Percentiles rank a stretch among this genome's conserved stretches.
phyloP scores from a whole-genome alignment of 1,140 invertebrate genomes.

The Laupala kohalensis region DNA sequence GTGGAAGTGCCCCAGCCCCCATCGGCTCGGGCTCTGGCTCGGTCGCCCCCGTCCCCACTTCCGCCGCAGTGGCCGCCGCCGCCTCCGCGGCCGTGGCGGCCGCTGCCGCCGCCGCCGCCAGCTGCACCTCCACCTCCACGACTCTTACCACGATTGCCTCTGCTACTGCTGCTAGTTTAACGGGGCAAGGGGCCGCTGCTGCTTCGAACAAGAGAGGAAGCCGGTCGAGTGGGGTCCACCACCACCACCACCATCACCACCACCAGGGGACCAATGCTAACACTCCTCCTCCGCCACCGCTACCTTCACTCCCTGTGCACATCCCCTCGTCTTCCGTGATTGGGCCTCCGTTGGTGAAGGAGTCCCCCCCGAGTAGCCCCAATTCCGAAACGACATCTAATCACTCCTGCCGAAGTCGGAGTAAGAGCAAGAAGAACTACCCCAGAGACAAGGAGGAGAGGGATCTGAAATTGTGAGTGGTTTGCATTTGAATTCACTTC shows the following conservation, averaged over 20 bases:
- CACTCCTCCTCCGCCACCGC: neutral
- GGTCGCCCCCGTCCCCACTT: neutral
- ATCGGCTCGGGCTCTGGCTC: too few relatives aligned
- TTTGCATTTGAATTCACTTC: neutral
- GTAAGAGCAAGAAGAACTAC: conserved; percentile 37
- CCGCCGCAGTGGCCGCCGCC: too few relatives aligned
- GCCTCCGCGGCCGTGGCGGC: neutral
- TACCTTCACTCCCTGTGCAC: neutral
- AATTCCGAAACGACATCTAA: conserved; percentile 37
- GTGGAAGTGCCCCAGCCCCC: too few relatives aligned
- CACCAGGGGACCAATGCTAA: neutral
- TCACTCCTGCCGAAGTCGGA: conserved; percentile 27
- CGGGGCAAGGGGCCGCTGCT: neutral
- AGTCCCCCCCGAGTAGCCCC: conserved; percentile 52
- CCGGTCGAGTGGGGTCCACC: neutral
- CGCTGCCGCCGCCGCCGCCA: neutral
- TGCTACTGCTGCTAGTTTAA: conserved; percentile 1
- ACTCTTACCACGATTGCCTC: conserved; percentile 12
- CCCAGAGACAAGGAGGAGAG: conserved; percentile 35
- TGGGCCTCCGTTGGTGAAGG: neutral
- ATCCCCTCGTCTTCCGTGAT: neutral
- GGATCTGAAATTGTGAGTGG: conserved; percentile 39
- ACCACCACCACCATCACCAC: neutral
- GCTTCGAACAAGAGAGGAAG: conserved; percentile 1
- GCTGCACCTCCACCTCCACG: neutral